These are phyloP conservation scores for Tenthredo livida DNA, from an alignment of 2,888 invertebrate species.

Conservation along the genomic window DNA sequence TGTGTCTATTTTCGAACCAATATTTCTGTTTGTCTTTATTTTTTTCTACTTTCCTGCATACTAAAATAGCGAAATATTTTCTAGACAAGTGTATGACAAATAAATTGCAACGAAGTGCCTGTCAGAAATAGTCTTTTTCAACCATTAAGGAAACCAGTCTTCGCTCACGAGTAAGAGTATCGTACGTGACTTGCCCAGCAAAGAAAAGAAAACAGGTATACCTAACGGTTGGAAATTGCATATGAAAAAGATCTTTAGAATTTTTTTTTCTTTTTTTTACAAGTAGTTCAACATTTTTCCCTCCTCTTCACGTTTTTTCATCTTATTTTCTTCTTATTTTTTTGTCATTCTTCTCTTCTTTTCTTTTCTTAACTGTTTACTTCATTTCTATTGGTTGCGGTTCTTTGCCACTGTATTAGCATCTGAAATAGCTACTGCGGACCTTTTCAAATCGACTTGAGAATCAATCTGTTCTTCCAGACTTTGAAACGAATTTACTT, in stretches of 20 bases:
- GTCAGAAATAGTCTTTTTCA: neutral
- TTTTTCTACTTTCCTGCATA: no score
- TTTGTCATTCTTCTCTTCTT: neutral
- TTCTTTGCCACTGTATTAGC: neutral
- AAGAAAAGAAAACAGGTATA: constrained; percentile 39
- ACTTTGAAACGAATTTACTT: neutral
- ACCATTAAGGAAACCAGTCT: constrained; percentile 31
- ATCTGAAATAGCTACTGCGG: neutral
- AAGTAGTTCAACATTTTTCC: constrained; percentile 6
- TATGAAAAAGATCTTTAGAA: constrained; percentile 37
- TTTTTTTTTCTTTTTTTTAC: neutral
- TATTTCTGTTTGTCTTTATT: neutral
- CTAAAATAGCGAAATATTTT: neutral
- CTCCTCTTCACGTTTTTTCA: neutral
- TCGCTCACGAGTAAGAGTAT: neutral
- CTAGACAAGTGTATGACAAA: neutral
- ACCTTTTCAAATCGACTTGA: neutral
- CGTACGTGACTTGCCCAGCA: constrained; percentile 10
- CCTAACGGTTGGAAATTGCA: constrained; percentile 43
- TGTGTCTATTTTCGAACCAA: neutral
- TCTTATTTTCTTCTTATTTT: neutral
- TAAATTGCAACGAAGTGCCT: constrained; percentile 22
- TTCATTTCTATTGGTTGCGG: neutral
- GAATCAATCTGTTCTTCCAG: neutral
- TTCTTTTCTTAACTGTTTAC: neutral